Evolutionary conservation across 2,888 invertebrate genomes (phyloP).

Genomic region (Hermaeophaga mercurialis): DNA sequence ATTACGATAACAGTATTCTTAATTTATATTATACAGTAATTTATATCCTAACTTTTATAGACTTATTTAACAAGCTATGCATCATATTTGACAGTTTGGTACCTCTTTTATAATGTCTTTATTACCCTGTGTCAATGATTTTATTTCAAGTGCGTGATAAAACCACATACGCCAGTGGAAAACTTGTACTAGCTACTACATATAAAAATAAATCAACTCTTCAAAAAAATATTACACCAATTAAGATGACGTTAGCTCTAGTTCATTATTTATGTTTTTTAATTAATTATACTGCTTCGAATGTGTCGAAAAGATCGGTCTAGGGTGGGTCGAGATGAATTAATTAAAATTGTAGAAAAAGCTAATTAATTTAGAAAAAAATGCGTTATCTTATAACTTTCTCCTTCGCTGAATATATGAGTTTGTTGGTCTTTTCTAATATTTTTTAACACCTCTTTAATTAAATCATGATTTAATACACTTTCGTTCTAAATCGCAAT

Average conservation of each 20-base stretch:
- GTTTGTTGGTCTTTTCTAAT: no score
- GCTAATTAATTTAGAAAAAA: no score
- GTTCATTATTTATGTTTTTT: constrained; percentile 26
- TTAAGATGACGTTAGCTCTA: constrained; percentile 25
- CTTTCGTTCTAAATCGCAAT: no score
- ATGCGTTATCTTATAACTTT: no score
- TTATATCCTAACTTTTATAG: no score
- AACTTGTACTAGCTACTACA: constrained; percentile 23
- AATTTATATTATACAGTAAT: no score
- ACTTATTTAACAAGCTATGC: no score
- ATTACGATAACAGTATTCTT: no score
- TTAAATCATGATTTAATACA: no score
- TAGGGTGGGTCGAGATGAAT: neutral
- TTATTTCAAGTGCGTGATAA: constrained; percentile 22
- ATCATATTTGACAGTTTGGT: neutral
- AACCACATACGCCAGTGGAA: constrained; percentile 16
- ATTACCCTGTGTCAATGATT: constrained; percentile 19
- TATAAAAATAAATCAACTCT: constrained; percentile 30
- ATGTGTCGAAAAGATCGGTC: neutral
- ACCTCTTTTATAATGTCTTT: constrained; percentile 23
- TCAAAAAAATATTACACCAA: constrained; percentile 29
- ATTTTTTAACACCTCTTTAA: no score
- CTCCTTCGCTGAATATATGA: no score
- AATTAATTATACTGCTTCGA: no score
- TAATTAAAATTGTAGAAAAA: neutral